A percentile compares a stretch with the other conserved stretches of the same genome.
Conservation (phyloP, 1,140 invertebrate species). For the Bombus impatiens region DNA sequence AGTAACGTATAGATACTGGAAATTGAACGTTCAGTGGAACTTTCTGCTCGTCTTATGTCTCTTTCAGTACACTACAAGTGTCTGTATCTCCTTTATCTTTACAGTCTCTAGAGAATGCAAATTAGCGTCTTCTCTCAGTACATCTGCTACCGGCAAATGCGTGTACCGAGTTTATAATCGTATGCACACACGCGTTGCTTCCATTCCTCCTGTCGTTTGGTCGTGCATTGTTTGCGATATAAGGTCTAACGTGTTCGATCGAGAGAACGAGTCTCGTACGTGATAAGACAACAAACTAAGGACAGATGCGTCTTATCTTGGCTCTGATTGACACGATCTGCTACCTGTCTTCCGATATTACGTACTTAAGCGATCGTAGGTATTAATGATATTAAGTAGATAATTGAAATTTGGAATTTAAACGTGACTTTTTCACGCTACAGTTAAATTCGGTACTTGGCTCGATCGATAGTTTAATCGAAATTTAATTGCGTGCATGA, state of each 20-base stretch:
- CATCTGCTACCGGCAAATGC: not conserved
- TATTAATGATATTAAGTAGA: too few species aligned
- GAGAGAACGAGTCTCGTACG: not conserved
- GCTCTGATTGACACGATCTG: not conserved
- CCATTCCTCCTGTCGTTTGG: not conserved
- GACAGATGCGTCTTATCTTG: not conserved
- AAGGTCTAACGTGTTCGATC: slow-evolving; percentile 1
- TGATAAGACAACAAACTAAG: not conserved
- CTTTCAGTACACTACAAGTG: not conserved
- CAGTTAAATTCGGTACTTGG: not conserved
- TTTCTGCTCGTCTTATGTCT: not conserved
- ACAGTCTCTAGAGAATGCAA: slow-evolving; percentile 20
- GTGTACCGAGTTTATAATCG: slow-evolving; percentile 24
- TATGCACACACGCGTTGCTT: not conserved
- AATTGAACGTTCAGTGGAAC: not conserved
- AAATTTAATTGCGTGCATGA: too few species aligned
- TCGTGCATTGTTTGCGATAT: slow-evolving; percentile 28
- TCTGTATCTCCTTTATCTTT: not conserved
- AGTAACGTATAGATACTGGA: not conserved
- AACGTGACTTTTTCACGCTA: not conserved
- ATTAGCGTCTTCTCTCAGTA: not conserved
- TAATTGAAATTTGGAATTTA: not conserved
- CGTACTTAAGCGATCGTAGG: not conserved
- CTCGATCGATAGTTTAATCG: too few species aligned
- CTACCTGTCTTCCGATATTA: not conserved